These are phyloP conservation scores for Hoplodrina ambigua DNA, from an alignment of 2,888 invertebrate genomes.

Conservation along the genomic window DNA sequence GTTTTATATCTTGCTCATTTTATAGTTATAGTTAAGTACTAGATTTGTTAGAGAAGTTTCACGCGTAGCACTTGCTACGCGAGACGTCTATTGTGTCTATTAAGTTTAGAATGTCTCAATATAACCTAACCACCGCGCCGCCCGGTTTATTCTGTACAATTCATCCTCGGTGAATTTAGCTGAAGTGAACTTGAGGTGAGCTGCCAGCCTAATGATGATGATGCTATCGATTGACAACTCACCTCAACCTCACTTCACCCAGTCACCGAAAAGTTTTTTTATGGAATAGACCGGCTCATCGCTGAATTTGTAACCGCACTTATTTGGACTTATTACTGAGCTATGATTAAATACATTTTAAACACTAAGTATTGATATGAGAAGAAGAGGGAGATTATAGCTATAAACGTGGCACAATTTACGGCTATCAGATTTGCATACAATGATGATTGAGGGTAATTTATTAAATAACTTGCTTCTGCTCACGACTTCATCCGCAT, in stretches of 20 bases:
- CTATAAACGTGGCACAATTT: neutral
- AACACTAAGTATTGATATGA: too few relatives aligned
- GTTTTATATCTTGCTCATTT: too few relatives aligned
- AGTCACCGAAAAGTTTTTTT: neutral
- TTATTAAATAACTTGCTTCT: too few relatives aligned
- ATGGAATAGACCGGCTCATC: neutral
- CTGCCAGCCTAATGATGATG: too few relatives aligned
- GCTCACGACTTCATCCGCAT: too few relatives aligned
- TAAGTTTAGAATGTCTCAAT: neutral
- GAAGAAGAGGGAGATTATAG: neutral
- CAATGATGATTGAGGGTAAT: neutral
- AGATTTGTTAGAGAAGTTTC: slow-evolving; percentile 1
- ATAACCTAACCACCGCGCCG: neutral
- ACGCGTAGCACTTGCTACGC: slow-evolving; percentile 16
- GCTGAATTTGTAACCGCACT: neutral
- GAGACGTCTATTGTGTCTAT: neutral
- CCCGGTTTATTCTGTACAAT: neutral
- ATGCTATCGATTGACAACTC: neutral
- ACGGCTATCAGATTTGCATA: neutral
- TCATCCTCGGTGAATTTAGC: too few relatives aligned
- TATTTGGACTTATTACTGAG: too few relatives aligned
- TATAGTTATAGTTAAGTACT: too few relatives aligned
- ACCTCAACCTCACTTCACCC: neutral
- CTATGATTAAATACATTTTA: too few relatives aligned
- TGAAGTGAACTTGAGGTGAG: too few relatives aligned